Evolutionary conservation across 1,140 invertebrate species (phyloP).

Genomic region (Probaryconus sp.): DNA sequence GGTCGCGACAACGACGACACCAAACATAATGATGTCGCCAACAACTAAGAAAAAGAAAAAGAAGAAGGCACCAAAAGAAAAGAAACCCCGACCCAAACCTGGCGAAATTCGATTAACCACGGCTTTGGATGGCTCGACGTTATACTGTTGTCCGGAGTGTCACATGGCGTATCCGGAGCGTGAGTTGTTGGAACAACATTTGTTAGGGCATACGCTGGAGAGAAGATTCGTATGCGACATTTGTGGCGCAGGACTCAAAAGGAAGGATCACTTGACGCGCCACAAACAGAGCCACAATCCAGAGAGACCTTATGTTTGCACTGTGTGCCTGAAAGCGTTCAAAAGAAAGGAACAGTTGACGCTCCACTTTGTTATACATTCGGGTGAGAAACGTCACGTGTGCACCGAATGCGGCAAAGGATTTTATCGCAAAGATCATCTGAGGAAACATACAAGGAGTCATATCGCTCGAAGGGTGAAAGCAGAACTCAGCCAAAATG

Average conservation of each 20-base stretch:
- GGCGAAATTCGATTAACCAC: conserved; percentile 89
- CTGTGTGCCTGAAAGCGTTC: conserved; percentile 90
- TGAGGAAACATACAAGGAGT: conserved; percentile 87
- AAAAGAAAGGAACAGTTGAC: conserved; percentile 91
- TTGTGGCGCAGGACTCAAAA: conserved; percentile 89
- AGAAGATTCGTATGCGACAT: conserved; percentile 90
- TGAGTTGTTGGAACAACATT: conserved; percentile 87
- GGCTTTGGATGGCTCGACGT: conserved; percentile 87
- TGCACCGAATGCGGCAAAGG: conserved; percentile 92
- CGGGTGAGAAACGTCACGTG: conserved; percentile 90
- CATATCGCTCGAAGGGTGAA: conserved; percentile 89
- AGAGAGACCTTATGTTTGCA: conserved; percentile 88
- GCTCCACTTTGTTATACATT: conserved; percentile 90
- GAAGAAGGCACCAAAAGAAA: conserved; percentile 88
- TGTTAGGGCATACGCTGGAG: conserved; percentile 88
- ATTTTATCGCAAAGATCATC: conserved; percentile 79
- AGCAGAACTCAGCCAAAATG: conserved; percentile 86
- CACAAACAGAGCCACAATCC: conserved; percentile 91
- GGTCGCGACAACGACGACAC: conserved; percentile 77
- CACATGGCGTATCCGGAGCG: conserved; percentile 91
- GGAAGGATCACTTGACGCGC: conserved; percentile 88
- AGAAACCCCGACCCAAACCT: conserved; percentile 88
- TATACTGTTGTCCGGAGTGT: conserved; percentile 91
- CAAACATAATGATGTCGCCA: conserved; percentile 77
- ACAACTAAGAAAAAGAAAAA: conserved; percentile 89